Conservation (phyloP, 2,797 vertebrate species). For the Micrastur ruficollis region DNA sequence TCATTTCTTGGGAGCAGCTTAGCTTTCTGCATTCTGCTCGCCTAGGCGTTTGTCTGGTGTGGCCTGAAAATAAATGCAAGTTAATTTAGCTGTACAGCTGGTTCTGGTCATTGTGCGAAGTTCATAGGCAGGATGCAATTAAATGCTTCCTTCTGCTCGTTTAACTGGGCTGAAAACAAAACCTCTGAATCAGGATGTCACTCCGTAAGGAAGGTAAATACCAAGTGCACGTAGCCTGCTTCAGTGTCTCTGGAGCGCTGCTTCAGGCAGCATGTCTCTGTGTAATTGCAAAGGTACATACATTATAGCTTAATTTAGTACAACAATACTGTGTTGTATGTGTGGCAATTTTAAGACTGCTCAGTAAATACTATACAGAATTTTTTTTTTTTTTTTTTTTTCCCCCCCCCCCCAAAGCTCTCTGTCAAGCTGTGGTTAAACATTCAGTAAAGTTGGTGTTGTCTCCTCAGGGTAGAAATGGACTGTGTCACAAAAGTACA, state of each 20-base stretch:
- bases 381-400: too few relatives aligned
- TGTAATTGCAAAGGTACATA: fast-evolving
- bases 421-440: background rate
- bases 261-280: background rate
- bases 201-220: background rate
- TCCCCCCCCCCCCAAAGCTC: background rate
- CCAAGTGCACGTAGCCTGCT: background rate
- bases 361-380: background rate
- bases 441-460: background rate
- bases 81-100: background rate
- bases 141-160: background rate
- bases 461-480: background rate
- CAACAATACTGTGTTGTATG: background rate
- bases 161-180: background rate
- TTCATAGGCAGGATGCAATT: background rate
- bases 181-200: background rate
- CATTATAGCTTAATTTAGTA: background rate
- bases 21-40: background rate
- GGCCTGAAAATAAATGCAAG: background rate
- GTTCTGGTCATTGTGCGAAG: background rate
- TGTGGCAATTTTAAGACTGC: background rate
- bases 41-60: background rate
- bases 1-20: background rate
- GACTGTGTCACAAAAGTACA: fast-evolving
- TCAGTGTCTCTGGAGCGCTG: background rate